phyloP scores from a whole-genome alignment of 2,113 vertebrate species.

The Sapayoa aenigma region DNA sequence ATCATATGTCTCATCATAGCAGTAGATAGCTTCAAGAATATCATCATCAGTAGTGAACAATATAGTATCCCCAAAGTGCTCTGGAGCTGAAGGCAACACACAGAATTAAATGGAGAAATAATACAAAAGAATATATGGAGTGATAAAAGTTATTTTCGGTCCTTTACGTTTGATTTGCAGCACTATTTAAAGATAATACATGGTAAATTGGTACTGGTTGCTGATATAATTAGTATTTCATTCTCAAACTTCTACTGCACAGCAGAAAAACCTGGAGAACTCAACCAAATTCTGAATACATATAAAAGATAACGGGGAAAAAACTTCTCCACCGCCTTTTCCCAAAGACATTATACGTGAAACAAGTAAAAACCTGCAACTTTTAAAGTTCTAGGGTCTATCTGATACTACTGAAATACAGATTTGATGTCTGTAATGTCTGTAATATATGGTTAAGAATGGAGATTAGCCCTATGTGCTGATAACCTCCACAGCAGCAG shows the following conservation, averaged over 20 bases:
- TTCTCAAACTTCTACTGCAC: background rate
- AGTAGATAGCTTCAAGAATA: constrained; percentile 92
- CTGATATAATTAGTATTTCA: background rate
- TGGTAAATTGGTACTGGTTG: background rate
- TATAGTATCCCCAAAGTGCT: constrained; percentile 97
- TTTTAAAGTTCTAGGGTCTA: background rate
- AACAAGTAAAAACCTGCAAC: background rate
- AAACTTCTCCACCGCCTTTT: background rate
- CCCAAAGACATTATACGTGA: background rate
- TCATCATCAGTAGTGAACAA: constrained; percentile 94
- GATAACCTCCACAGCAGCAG: background rate
- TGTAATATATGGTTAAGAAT: background rate
- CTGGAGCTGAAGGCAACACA: constrained; percentile 75
- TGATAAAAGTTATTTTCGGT: background rate
- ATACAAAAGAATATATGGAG: background rate
- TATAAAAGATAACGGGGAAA: background rate
- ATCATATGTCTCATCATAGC: constrained; percentile 79
- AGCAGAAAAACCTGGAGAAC: background rate
- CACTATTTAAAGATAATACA: background rate
- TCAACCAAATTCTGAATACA: background rate
- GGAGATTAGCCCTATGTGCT: background rate
- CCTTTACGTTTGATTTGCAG: background rate
- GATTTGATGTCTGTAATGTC: too few relatives aligned
- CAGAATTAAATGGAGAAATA: background rate
- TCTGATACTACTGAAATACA: background rate